These are phyloP conservation scores for Gambusia affinis DNA, from an alignment of 2,113 vertebrate species.

Conservation along the genomic window DNA sequence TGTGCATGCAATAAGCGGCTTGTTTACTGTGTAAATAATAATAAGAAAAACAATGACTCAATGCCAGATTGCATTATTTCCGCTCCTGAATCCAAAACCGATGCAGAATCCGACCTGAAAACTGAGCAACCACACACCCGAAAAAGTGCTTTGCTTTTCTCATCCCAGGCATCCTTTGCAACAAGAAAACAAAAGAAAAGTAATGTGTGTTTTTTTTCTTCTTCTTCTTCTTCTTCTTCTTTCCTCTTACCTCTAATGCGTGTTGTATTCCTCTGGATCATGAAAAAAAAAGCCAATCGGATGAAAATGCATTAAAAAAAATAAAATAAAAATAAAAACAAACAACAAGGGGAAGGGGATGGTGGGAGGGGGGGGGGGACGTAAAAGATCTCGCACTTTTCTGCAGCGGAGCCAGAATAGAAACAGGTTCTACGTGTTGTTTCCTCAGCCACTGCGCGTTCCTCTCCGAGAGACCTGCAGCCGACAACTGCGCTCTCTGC, in stretches of 20 bases:
- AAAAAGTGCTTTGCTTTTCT: conserved; percentile 50
- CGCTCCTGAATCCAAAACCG: not conserved
- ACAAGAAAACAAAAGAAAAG: conserved; percentile 37
- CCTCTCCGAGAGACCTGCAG: conserved; percentile 72
- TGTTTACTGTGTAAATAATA: not conserved
- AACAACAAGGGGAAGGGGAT: too few relatives aligned
- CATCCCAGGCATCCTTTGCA: conserved; percentile 20
- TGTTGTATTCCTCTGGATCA: conserved; percentile 63
- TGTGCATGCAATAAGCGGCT: not conserved
- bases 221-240: not conserved
- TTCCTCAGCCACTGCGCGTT: conserved; percentile 63
- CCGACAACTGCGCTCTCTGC: conserved; percentile 67
- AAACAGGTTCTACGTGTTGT: conserved; percentile 34
- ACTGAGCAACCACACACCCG: conserved; percentile 37
- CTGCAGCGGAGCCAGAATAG: conserved; percentile 1
- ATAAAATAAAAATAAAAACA: too few relatives aligned
- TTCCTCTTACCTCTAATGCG: conserved; percentile 61
- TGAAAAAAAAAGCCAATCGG: conserved; percentile 22
- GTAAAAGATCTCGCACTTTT: conserved; percentile 16
- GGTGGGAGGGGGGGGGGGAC: too few relatives aligned
- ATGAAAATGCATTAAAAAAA: not conserved
- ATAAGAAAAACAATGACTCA: not conserved
- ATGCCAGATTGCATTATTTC: conserved; percentile 6
- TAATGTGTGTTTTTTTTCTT: not conserved
- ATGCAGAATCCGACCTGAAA: conserved; percentile 23